A percentile compares a stretch with the other conserved stretches of the same genome.
These are phyloP conservation scores for Thalassophryne amazonica DNA, from an alignment of 2,797 vertebrate genomes.

Conservation along the genomic window DNA sequence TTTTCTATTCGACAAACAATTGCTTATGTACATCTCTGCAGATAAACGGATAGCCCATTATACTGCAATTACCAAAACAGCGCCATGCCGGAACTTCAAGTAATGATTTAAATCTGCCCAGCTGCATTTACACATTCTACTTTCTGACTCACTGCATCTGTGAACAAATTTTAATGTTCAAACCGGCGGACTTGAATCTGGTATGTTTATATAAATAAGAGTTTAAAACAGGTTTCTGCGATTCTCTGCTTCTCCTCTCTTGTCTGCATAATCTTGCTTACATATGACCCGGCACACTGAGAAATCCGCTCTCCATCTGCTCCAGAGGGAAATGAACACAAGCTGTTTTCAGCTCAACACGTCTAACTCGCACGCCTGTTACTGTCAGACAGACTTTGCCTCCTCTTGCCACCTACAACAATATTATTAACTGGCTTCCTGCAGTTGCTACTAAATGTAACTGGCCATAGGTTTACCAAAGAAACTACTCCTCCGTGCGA, in stretches of 20 bases:
- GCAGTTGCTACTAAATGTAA: slow-evolving; percentile 56
- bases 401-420: slow-evolving; percentile 56
- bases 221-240: slow-evolving; percentile 41
- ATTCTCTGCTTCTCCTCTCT: slow-evolving; percentile 33
- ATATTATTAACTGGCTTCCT: slow-evolving; percentile 60
- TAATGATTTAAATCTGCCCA: slow-evolving; percentile 65
- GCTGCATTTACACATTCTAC: slow-evolving; percentile 53
- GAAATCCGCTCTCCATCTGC: slow-evolving; percentile 70
- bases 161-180: slow-evolving; percentile 55
- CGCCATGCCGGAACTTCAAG: slow-evolving; percentile 57
- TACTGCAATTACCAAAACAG: slow-evolving; percentile 57
- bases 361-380: slow-evolving; percentile 69
- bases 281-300: slow-evolving; percentile 56
- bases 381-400: slow-evolving; percentile 50
- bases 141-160: slow-evolving; percentile 40
- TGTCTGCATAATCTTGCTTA: slow-evolving; percentile 53
- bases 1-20: slow-evolving; percentile 50
- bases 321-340: slow-evolving; percentile 59
- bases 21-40: slow-evolving; percentile 52
- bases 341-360: slow-evolving; percentile 70
- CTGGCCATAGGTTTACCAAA: slow-evolving; percentile 50
- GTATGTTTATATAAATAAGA: slow-evolving; percentile 48
- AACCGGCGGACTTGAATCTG: slow-evolving; percentile 43
- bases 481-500: slow-evolving; percentile 49
- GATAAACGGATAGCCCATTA: slow-evolving; percentile 63